Evolutionary conservation across 2,888 invertebrate genomes (phyloP), one percentile per base, ranked within the genome.

Genomic region (Polydrusus pterygomalis): DNA sequence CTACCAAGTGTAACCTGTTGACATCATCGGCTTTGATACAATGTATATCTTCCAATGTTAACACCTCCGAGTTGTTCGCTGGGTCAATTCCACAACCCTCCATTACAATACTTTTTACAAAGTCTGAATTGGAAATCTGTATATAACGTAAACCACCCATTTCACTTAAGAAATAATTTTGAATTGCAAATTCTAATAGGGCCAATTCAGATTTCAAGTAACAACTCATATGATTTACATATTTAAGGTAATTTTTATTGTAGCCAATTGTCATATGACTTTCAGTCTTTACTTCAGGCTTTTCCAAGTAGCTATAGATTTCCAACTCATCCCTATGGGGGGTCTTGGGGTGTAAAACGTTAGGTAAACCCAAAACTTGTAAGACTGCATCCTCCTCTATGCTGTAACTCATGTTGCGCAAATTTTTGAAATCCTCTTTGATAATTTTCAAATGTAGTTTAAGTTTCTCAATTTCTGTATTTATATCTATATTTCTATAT

Each of bases 71-170:
- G 80, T 92, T 88, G 51, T 25, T 25, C 5, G 91, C 91, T 11
- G 69, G 74, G 82, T 92, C 89, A 40, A 88, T 83, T 1, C 93
- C 93, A 81, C 92, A 91, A 62, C 94, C 95, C 88, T 96, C 95
- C 7, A 95, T 88, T 3, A 96, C 88, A 1, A 94, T 87, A 83
- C 93, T 94, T 70, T 93, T 91, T 6, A 91, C 90, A 87, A 96
- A 95, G 87, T 96, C 95, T 0, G 95, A 90, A 85, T 95, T 95
- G 0, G 93, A 91, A 81, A 94, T 92, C 82, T 92, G 92, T 0
- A 90, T 84, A 83, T 91, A 94, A n/a, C 89, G 87, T 11, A 87
- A 85, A 0, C 89, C 86, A 20, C 88, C 86, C 7, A 91, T 82
- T 68, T 87, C 84, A 64, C 88, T 84, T 0, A 87, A 85, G 73